Conservation (phyloP, 2,113 vertebrate species). For the Rhabdomys dilectus region DNA sequence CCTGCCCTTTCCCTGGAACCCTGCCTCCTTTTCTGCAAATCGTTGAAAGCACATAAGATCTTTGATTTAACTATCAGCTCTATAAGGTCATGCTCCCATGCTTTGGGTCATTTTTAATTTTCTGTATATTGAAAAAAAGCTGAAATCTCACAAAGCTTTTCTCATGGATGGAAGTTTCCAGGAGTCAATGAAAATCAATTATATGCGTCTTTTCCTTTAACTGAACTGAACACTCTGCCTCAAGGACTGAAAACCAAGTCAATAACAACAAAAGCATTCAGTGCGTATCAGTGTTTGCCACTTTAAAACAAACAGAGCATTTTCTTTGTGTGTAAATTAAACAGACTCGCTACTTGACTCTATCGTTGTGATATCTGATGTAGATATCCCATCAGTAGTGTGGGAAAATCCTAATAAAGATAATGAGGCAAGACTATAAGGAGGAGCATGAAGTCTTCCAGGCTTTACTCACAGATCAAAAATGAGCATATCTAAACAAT, state of each 20-base stretch:
- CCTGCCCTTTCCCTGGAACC: too few relatives aligned
- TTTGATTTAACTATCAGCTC: background rate
- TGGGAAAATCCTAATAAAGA: background rate
- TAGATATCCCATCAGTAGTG: background rate
- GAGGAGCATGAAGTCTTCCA: background rate
- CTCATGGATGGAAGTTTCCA: background rate
- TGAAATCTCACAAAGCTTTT: slow-evolving; percentile 4
- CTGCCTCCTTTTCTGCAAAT: fast-evolving
- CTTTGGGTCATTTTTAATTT: background rate
- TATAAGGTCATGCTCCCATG: background rate
- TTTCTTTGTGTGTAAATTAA: background rate
- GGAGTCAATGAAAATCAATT: slow-evolving; percentile 39
- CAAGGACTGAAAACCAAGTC: background rate
- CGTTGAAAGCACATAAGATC: background rate
- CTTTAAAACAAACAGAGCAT: background rate
- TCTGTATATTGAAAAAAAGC: background rate
- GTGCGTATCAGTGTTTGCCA: slow-evolving; percentile 5
- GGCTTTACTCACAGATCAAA: background rate
- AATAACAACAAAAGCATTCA: background rate
- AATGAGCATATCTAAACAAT: background rate
- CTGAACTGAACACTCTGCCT: background rate
- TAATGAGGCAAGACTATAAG: too few relatives aligned
- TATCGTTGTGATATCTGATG: background rate
- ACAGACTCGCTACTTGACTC: background rate
- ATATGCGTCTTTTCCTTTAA: background rate